These are phyloP conservation scores for Cordilura impudica DNA, from an alignment of 2,888 invertebrate species.

Conservation along the genomic window DNA sequence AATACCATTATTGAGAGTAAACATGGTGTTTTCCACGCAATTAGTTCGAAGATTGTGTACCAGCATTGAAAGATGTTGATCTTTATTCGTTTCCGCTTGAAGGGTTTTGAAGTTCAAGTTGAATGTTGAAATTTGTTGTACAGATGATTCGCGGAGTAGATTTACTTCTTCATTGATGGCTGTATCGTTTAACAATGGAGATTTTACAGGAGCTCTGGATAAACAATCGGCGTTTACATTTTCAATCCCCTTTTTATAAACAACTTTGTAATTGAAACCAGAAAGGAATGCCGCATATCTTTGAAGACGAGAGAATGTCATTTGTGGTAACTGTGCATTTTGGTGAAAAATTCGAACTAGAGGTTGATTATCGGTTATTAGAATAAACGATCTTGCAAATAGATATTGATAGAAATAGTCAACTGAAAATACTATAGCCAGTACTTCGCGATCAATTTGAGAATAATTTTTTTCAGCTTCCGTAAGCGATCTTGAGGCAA, in stretches of 20 bases:
- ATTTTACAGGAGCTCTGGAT: constrained; percentile 48
- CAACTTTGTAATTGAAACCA: constrained; percentile 52
- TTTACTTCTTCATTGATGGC: constrained; percentile 28
- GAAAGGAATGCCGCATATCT: constrained; percentile 49
- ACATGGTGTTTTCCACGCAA: constrained; percentile 26
- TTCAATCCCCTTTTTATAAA: constrained; percentile 37
- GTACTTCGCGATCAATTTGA: constrained; percentile 47
- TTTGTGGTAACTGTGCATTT: constrained; percentile 54
- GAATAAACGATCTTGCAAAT: constrained; percentile 34
- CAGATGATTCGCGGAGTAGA: constrained; percentile 17
- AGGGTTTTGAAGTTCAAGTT: constrained; percentile 48
- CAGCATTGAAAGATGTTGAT: constrained; percentile 27
- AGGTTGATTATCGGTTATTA: constrained; percentile 51
- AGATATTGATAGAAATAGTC: too few relatives aligned
- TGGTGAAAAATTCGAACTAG: constrained; percentile 51
- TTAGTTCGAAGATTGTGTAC: constrained; percentile 29
- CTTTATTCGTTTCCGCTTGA: constrained; percentile 33
- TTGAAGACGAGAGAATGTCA: constrained; percentile 49
- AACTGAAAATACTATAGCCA: constrained; percentile 41
- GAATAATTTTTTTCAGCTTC: constrained; percentile 52
- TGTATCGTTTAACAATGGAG: neutral
- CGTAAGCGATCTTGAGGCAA: constrained; percentile 42
- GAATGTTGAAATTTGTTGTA: constrained; percentile 33
- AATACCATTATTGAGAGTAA: constrained; percentile 51
- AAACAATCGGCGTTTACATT: constrained; percentile 54